phyloP scores from a whole-genome alignment of 1,140 invertebrate genomes.

The Drosophila quadrilineata region DNA sequence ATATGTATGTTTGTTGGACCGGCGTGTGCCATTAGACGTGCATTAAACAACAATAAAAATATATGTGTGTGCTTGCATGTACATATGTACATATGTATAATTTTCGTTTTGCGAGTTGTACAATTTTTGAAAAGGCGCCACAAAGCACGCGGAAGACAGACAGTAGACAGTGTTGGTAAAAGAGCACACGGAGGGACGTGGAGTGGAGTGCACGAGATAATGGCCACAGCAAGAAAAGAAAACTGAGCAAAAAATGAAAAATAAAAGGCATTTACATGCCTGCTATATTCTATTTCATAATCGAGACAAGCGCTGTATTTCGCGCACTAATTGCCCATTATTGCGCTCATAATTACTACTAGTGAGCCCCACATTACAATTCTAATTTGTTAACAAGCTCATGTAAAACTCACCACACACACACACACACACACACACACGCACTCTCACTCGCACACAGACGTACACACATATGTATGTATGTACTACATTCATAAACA shows the following conservation, averaged over 20 bases:
- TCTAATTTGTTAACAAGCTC: conserved; percentile 7
- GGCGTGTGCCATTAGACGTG: conserved; percentile 28
- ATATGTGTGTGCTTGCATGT: too few relatives aligned
- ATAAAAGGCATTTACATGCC: conserved; percentile 72
- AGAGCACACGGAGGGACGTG: neutral
- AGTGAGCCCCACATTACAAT: neutral
- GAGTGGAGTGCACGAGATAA: neutral
- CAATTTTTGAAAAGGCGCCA: conserved; percentile 33
- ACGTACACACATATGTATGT: too few relatives aligned
- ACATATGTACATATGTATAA: conserved; percentile 26
- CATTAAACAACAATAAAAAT: conserved; percentile 43
- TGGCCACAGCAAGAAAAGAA: neutral
- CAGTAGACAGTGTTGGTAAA: neutral
- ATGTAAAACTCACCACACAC: neutral
- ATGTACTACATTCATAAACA: too few relatives aligned
- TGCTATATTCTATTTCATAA: conserved; percentile 80
- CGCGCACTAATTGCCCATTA: conserved; percentile 67
- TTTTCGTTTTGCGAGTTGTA: conserved; percentile 12
- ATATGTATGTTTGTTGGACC: neutral
- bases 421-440: neutral
- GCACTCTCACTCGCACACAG: neutral
- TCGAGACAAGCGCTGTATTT: conserved; percentile 39
- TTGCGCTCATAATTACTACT: conserved; percentile 40
- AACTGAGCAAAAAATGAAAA: too few relatives aligned
- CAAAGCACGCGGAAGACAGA: conserved; percentile 64